Evolutionary conservation across 2,888 invertebrate species (phyloP).

Genomic region (Horisme vitalbata): DNA sequence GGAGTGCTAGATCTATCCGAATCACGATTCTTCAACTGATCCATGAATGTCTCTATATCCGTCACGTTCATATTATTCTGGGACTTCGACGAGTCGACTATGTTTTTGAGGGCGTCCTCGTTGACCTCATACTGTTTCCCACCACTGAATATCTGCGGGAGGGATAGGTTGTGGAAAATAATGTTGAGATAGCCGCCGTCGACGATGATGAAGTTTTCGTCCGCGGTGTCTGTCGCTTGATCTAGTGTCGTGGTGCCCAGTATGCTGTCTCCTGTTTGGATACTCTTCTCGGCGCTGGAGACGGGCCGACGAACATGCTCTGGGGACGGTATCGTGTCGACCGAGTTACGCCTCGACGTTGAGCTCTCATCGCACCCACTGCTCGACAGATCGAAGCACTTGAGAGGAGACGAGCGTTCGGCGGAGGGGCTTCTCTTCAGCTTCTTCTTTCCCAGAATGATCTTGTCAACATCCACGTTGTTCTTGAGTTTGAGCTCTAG

Average conservation of each 20-base stretch:
- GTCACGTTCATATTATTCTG: conserved; percentile 44
- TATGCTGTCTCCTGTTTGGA: conserved; percentile 61
- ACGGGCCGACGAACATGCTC: conserved; percentile 26
- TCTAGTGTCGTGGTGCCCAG: conserved; percentile 33
- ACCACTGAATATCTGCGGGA: conserved; percentile 69
- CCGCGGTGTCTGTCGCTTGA: conserved; percentile 47
- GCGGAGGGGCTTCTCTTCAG: conserved; percentile 50
- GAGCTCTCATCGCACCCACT: conserved; percentile 70
- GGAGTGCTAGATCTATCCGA: conserved; percentile 55
- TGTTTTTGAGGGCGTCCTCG: conserved; percentile 66
- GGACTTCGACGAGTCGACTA: conserved; percentile 58
- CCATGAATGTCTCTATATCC: conserved; percentile 58
- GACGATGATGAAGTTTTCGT: conserved; percentile 64
- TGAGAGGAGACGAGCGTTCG: conserved; percentile 64
- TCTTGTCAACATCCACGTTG: conserved; percentile 64
- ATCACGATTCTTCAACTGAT: conserved; percentile 59
- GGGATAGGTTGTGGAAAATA: conserved; percentile 62
- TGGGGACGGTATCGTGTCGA: conserved; percentile 16
- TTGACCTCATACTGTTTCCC: conserved; percentile 75
- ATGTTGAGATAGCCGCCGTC: conserved; percentile 75
- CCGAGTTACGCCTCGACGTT: conserved; percentile 40
- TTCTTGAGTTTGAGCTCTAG: conserved; percentile 67
- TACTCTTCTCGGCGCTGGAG: conserved; percentile 60
- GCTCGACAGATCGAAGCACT: conserved; percentile 74
- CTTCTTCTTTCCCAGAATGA: conserved; percentile 65